Conservation (phyloP, 2,113 vertebrate species). For the Machaerirhynchus nigripectus region DNA sequence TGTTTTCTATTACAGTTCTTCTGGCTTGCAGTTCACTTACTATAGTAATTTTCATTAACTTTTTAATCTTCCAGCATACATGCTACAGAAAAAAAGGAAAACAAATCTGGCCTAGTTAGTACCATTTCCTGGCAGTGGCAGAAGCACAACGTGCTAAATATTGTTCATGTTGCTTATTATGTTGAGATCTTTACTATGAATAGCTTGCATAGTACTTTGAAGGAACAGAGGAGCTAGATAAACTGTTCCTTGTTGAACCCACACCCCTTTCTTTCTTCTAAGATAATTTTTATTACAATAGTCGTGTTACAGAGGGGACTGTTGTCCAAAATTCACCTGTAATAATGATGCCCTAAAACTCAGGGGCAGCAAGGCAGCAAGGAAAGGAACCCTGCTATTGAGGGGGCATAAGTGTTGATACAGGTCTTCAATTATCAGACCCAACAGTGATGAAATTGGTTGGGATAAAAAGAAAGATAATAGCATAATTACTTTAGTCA, state of each 20-base stretch:
- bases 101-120: background rate
- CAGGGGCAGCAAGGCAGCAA: background rate
- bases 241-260: background rate
- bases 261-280: background rate
- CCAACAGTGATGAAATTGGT: background rate
- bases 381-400: background rate
- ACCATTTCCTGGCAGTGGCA: background rate
- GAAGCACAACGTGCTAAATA: background rate
- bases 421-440: background rate
- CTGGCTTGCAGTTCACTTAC: background rate
- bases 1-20: background rate
- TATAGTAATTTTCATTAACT: background rate
- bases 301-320: background rate
- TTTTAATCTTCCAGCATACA: background rate
- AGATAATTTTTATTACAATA: background rate
- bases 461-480: background rate
- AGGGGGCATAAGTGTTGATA: background rate
- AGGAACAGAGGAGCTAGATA: background rate
- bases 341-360: background rate
- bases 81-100: background rate
- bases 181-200: background rate
- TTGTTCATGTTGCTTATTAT: background rate
- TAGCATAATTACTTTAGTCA: background rate
- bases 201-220: background rate
- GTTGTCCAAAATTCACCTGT: background rate